phyloP scores from a whole-genome alignment of 2,888 invertebrate genomes.

The Troglohyphantes excavatus region DNA sequence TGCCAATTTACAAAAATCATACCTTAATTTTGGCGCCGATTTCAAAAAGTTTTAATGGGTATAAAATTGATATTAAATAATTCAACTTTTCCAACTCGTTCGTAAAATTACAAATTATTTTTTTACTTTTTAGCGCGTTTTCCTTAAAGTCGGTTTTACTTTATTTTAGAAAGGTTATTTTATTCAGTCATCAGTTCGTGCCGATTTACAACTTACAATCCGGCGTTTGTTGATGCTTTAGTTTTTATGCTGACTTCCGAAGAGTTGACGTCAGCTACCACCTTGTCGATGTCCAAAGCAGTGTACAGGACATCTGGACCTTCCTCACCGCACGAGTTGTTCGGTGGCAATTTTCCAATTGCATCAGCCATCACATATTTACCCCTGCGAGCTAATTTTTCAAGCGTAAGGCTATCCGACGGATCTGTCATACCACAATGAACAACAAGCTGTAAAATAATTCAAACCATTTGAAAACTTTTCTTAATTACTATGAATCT shows the following conservation, averaged over 20 bases:
- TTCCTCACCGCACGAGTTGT: constrained; percentile 83
- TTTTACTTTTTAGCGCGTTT: no score
- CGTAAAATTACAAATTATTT: no score
- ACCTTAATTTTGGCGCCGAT: no score
- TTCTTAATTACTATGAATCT: no score
- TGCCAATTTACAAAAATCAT: no score
- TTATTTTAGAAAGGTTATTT: no score
- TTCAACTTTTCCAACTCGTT: no score
- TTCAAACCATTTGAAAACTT: neutral
- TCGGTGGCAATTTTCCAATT: constrained; percentile 84
- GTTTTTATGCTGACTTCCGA: constrained; percentile 81
- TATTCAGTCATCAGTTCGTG: no score
- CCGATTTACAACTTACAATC: constrained; percentile 71
- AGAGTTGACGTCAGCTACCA: constrained; percentile 82
- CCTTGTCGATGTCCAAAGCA: constrained; percentile 83
- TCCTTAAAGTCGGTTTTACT: no score
- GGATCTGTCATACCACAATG: constrained; percentile 90
- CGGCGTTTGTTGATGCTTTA: constrained; percentile 83
- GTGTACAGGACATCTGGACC: constrained; percentile 84
- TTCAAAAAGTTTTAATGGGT: no score
- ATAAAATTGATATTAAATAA: no score
- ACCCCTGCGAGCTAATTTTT: constrained; percentile 86
- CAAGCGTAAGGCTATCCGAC: constrained; percentile 87
- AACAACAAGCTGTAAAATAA: constrained; percentile 87
- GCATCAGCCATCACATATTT: constrained; percentile 85